Evolutionary conservation across 2,113 vertebrate species (phyloP).

Genomic region (Enhydra lutris): DNA sequence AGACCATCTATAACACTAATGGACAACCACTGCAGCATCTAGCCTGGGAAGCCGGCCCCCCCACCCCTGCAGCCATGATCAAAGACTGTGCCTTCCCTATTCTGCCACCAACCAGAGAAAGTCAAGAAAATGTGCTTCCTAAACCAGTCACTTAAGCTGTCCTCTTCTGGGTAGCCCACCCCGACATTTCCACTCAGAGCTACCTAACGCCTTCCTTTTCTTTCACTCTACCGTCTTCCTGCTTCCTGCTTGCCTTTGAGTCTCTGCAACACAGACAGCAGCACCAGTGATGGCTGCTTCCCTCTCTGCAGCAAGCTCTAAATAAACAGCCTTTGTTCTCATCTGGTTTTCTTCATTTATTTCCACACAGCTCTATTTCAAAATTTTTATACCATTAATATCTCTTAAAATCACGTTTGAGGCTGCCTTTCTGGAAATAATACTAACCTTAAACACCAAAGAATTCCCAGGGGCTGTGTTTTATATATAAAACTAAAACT

Average conservation of each 20-base stretch:
- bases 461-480: not conserved
- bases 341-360: not conserved
- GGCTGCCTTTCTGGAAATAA: not conserved
- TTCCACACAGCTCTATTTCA: not conserved
- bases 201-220: not conserved
- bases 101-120: not conserved
- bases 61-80: not conserved
- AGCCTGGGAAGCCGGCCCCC: not conserved
- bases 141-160: not conserved
- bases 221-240: not conserved
- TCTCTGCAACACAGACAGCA: not conserved
- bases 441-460: not conserved
- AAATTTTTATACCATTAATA: not conserved
- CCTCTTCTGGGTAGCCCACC: not conserved
- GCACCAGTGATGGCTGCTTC: not conserved
- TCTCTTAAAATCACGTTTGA: constrained; percentile 1
- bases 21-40: not conserved
- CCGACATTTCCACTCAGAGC: not conserved
- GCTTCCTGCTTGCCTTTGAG: not conserved
- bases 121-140: not conserved
- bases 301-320: not conserved
- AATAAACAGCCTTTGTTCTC: not conserved
- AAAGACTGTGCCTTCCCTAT: not conserved
- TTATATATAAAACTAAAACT: not conserved
- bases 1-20: not conserved